Conservation (phyloP, 1,140 invertebrate genomes). For the Pseudomyrmex gracilis region DNA sequence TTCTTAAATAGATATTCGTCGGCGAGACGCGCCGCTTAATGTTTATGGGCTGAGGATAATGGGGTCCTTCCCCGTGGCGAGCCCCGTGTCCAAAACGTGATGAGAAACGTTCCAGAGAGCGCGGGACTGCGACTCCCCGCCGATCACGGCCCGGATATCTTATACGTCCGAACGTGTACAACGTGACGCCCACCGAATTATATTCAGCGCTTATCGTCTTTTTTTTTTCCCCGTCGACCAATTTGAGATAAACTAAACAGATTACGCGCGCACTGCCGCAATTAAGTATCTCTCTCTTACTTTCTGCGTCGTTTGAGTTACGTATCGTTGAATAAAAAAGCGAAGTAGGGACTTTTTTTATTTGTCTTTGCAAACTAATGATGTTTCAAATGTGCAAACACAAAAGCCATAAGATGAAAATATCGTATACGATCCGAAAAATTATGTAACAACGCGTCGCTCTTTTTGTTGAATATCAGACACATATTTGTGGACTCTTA, state of each 20-base stretch:
- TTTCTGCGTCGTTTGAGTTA: not conserved
- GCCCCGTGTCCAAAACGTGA: conserved; percentile 44
- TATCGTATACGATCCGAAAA: no score
- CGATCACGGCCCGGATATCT: conserved; percentile 23
- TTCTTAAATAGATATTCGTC: conserved; percentile 51
- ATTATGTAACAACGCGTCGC: no score
- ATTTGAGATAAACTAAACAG: conserved; percentile 26
- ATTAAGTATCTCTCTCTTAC: not conserved
- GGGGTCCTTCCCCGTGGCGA: conserved; percentile 33
- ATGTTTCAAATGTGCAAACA: not conserved
- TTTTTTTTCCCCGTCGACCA: not conserved
- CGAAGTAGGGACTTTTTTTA: no score
- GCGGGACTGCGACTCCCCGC: conserved; percentile 28
- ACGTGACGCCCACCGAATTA: conserved; percentile 50
- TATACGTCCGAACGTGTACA: not conserved
- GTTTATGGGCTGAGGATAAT: conserved; percentile 63
- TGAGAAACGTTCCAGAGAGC: conserved; percentile 50
- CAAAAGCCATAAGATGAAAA: no score
- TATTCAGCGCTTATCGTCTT: conserved; percentile 33
- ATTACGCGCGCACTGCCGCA: not conserved
- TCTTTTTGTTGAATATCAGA: not conserved
- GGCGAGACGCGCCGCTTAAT: conserved; percentile 48
- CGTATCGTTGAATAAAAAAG: not conserved
- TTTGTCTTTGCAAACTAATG: not conserved
- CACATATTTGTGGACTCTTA: not conserved